Conservation (phyloP, 2,888 invertebrate species). For the Pristionchus entomophagus region DNA sequence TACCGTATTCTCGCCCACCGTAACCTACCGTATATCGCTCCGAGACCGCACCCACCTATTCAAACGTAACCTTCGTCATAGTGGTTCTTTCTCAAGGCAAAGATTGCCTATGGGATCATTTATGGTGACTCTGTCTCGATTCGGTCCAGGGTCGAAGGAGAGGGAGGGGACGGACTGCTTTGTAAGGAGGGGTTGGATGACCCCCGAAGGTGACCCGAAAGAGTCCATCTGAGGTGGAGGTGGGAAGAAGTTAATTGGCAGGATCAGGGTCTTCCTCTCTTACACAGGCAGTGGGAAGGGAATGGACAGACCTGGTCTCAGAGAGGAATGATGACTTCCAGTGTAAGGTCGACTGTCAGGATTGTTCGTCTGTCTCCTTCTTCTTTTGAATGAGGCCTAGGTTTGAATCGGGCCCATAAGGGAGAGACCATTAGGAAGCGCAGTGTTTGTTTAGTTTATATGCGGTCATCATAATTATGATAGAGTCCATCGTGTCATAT, state of each 20-base stretch:
- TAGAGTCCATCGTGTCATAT: not conserved
- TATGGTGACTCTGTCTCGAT: constrained; percentile 1
- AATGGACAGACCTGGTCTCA: not conserved
- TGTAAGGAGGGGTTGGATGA: not conserved
- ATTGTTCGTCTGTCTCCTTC: not conserved
- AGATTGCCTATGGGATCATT: constrained; percentile 45
- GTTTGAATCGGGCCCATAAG: not conserved
- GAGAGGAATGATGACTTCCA: not conserved
- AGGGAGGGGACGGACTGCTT: too few relatives aligned
- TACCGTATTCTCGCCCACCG: not conserved
- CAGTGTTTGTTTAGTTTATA: constrained; percentile 39
- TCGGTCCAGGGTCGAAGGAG: constrained; percentile 1
- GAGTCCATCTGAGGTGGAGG: not conserved
- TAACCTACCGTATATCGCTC: not conserved
- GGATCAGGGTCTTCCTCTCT: constrained; percentile 7
- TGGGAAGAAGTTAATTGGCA: constrained; percentile 37
- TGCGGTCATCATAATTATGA: not conserved
- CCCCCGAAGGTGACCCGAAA: constrained; percentile 18
- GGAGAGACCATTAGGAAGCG: not conserved
- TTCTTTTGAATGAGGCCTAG: not conserved
- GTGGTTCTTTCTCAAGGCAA: constrained; percentile 30
- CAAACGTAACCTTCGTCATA: constrained; percentile 37
- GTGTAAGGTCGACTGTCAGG: not conserved
- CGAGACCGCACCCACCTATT: not conserved
- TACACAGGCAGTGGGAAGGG: not conserved